Evolutionary conservation across 2,888 invertebrate species (phyloP).

Genomic region (Zygaena filipendulae): DNA sequence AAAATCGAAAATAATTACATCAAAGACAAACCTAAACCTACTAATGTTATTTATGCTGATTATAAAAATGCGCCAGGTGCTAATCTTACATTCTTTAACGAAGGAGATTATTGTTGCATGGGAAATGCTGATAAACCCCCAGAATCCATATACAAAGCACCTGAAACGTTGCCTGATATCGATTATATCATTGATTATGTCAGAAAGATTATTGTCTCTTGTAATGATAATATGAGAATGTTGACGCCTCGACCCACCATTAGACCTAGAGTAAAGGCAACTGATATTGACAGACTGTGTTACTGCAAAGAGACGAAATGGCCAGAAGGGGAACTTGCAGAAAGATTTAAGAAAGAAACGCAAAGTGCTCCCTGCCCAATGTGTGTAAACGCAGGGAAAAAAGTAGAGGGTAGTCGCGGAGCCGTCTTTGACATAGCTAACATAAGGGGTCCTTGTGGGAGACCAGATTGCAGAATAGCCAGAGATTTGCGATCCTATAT

Average conservation of each 20-base stretch:
- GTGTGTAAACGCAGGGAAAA: conserved; percentile 35
- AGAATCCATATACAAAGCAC: conserved; percentile 40
- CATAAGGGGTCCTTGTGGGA: conserved; percentile 55
- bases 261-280: conserved; percentile 46
- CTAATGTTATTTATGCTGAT: conserved; percentile 37
- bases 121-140: conserved; percentile 48
- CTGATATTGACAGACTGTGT: conserved; percentile 51
- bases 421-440: conserved; percentile 47
- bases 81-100: conserved; percentile 43
- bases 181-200: conserved; percentile 52
- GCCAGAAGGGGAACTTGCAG: conserved; percentile 43
- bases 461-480: conserved; percentile 50
- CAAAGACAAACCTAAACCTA: conserved; percentile 30
- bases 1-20: conserved; percentile 35
- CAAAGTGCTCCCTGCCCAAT: conserved; percentile 41
- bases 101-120: conserved; percentile 50
- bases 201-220: conserved; percentile 49
- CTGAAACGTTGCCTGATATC: conserved; percentile 48
- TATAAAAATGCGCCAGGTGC: conserved; percentile 51
- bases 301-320: conserved; percentile 49
- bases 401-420: conserved; percentile 18
- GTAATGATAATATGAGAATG: conserved; percentile 61
- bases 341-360: conserved; percentile 40
- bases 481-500: conserved; percentile 49
- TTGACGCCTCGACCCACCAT: conserved; percentile 49